Percentiles rank a stretch among this genome's conserved stretches.
Conservation (phyloP, 2,113 vertebrate genomes). For the Corydoras sp. region DNA sequence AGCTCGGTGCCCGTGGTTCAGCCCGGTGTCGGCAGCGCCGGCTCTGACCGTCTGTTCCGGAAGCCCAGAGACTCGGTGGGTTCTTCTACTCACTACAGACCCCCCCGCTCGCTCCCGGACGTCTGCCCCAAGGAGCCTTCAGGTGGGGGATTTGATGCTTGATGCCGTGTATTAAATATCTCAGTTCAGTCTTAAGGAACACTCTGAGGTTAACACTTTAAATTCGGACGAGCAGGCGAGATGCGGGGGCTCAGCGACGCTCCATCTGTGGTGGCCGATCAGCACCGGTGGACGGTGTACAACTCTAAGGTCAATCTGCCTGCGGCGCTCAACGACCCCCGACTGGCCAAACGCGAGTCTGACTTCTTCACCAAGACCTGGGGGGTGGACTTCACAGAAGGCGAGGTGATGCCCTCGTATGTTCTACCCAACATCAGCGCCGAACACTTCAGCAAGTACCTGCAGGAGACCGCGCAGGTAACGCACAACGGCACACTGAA, state of each 20-base stretch:
- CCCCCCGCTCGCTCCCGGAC: constrained; percentile 82
- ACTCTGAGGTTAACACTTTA: not conserved
- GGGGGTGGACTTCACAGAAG: constrained; percentile 94
- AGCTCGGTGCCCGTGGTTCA: constrained; percentile 84
- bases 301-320: constrained; percentile 99
- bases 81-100: constrained; percentile 60
- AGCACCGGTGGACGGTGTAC: constrained; percentile 93
- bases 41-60: constrained; percentile 77
- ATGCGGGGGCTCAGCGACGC: constrained; percentile 73
- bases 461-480: constrained; percentile 86
- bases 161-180: not conserved
- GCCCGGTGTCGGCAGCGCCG: constrained; percentile 68
- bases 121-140: constrained; percentile 94
- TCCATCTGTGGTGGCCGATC: constrained; percentile 88
- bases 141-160: constrained; percentile 56
- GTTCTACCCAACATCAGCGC: constrained; percentile 89
- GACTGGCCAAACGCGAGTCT: constrained; percentile 93
- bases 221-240: constrained; percentile 62
- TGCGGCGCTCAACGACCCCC: constrained; percentile 93
- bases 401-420: constrained; percentile 87
- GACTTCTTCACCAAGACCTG: constrained; percentile 99
- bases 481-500: constrained; percentile 17
- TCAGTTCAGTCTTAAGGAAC: too few species aligned
- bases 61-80: constrained; percentile 72
- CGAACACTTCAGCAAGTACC: constrained; percentile 85